phyloP scores from a whole-genome alignment of 2,797 vertebrate species.

The Pangasius larnaudii region DNA sequence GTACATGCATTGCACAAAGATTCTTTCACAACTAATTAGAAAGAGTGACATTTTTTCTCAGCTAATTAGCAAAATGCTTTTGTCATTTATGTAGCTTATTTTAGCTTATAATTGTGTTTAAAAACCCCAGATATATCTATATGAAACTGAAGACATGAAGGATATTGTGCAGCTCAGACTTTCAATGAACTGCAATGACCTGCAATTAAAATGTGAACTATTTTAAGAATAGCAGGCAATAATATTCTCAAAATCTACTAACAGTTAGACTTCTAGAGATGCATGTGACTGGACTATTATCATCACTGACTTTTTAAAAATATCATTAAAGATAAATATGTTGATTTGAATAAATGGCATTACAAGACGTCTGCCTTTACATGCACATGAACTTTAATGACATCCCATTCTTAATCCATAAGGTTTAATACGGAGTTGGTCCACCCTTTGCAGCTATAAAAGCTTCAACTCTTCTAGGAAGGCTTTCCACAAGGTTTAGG shows the following conservation, averaged over 20 bases:
- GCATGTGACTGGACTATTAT: background rate
- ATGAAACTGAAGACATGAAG: background rate
- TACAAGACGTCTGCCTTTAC: no score
- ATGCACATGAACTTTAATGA: no score
- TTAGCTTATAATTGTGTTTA: background rate
- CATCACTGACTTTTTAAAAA: background rate
- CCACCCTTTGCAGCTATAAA: no score
- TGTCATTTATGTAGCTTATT: background rate
- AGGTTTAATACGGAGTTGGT: no score
- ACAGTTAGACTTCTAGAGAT: background rate
- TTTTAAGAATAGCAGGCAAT: background rate
- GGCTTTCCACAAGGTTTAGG: no score
- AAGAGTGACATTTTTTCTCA: background rate
- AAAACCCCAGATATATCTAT: background rate
- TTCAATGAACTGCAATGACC: background rate
- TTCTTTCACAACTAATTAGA: background rate
- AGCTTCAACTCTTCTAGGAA: no score
- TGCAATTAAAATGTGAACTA: conserved; percentile 26
- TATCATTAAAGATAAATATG: background rate
- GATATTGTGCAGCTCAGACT: background rate
- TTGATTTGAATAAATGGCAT: background rate
- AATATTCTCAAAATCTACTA: background rate
- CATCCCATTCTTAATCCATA: no score
- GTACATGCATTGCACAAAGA: background rate
- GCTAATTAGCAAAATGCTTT: background rate